Base-by-base conservation (phyloP, 2,797 vertebrate genomes). In the Hydrophis major region DNA sequence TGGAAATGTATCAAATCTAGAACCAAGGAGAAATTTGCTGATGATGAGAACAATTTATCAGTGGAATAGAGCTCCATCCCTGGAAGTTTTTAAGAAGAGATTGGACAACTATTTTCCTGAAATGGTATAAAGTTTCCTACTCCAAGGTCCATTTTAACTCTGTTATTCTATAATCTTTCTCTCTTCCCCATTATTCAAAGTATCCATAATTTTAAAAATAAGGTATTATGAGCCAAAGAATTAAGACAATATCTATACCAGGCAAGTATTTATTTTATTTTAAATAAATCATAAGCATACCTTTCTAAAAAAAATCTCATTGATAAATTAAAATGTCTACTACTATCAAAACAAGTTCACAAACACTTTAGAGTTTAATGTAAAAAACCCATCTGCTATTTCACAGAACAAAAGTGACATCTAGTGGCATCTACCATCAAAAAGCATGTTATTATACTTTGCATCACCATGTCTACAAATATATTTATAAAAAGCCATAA, bases 371-470 rank as follows among this genome's bases (percentile, higher is more conserved):
- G 53, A 66, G 8, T 69, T 60, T 88, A 88, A 83, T 47, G 47
- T 11, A 25, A 78, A 6, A 25, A 91, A 37, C 2, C 28, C 20
- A 88, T 11, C 56, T 78, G 42, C 37, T 42, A 92, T 74, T 94
- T 59, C 87, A 94, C 42, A 78, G 95, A 96, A 96, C 94, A 96
- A 95, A 89, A 92, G 90, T 97, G 95, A 97, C 93, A 96, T 90
- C 96, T 95, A 97, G 96, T 94, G 96, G 95, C 0, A 93, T 78
- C 89, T 95, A 90, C 93, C 92, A 95, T 20, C n/a, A 18, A 94
- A 60, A 87, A n/a, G 42, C 20, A 87, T 57, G 56, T 2, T 18
- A 18, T 89, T 89, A 18, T 83, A 69, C 1, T 56, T 87, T 89
- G 18, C 53, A 88, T 20, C 7, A 28, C 37, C 50, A 63, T 50